Evolutionary conservation across 2,888 invertebrate genomes (phyloP).

Genomic region (Orthonychiurus folsomi): DNA sequence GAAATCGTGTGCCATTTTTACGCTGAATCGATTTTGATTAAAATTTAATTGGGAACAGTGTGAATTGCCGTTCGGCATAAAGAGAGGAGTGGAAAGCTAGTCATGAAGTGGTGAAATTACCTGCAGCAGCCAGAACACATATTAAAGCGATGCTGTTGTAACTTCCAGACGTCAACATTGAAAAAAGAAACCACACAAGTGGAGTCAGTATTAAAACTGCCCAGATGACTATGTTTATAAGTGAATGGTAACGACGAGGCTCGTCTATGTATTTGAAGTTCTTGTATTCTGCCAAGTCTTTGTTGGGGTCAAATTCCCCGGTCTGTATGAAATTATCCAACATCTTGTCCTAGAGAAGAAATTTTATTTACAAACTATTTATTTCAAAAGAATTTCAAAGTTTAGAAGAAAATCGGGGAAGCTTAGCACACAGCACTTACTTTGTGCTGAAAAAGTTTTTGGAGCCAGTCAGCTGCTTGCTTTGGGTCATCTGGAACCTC

Average conservation of each 20-base stretch:
- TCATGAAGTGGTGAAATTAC: too few relatives aligned
- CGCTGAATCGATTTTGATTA: too few relatives aligned
- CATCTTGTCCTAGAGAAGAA: conserved; percentile 58
- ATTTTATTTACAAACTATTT: too few relatives aligned
- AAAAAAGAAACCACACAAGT: conserved; percentile 60
- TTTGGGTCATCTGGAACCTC: conserved; percentile 68
- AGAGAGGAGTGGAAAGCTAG: too few relatives aligned
- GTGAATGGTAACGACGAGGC: conserved; percentile 55
- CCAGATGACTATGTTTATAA: conserved; percentile 67
- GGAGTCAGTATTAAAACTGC: conserved; percentile 58
- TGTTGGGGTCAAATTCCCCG: conserved; percentile 69
- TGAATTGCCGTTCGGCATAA: too few relatives aligned
- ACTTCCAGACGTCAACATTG: conserved; percentile 62
- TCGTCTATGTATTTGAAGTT: conserved; percentile 51
- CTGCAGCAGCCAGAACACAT: conserved; percentile 61
- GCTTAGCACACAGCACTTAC: conserved; percentile 46
- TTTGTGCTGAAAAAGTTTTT: conserved; percentile 70
- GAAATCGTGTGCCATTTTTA: too few relatives aligned
- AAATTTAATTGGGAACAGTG: too few relatives aligned
- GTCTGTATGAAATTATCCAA: conserved; percentile 63
- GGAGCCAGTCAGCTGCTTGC: conserved; percentile 69
- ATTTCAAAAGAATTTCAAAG: too few relatives aligned
- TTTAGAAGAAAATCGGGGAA: neutral
- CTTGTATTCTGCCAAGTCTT: conserved; percentile 54
- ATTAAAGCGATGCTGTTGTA: conserved; percentile 60